Evolutionary conservation across 2,797 vertebrate species (phyloP), one percentile per base, ranked within the genome.

Genomic region (Amazonetta brasiliensis): DNA sequence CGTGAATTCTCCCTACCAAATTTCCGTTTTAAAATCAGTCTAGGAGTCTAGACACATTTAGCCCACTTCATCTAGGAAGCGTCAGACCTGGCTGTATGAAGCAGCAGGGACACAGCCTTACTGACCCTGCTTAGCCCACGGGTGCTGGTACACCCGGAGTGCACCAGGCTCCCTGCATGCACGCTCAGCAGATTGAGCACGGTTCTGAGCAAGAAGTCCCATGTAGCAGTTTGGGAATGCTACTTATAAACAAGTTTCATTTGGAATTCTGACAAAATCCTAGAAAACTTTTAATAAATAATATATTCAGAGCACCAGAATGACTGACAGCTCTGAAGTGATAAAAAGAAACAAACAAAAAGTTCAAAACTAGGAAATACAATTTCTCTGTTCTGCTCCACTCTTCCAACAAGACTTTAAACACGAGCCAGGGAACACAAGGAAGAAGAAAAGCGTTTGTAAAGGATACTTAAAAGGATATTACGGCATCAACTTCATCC

Each of bases 401-500:
- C 23, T 88, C 60, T 85, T 77, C 68, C 43, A 56, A 28, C 41
- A 46, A 84, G 78, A 59, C 20, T 46, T 64, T 62, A 72, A 74
- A 60, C 52, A 76, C 20, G n/a, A 92, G 69, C 68, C 81, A 93
- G 41, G 43, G 59, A 92, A 85, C 2, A 8, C 12, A 84, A 83
- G 58, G 75, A 85, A 66, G 87, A 97, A 95, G 44, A 84, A 97
- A 93, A 81, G 62, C 68, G 69, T 77, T 94, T 60, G 76, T 85
- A 82, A 48, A 25, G 46, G 46, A 74, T 69, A 69, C 82, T 91
- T 95, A 80, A 69, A 72, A 93, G 84, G 77, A 74, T 87, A 87
- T 85, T 91, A 84, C 44, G 96, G 90, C 96, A 80, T 95, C 41
- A 54, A 89, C 74, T 96, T 95, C 94, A 96, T 94, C 97, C 93